A percentile compares a stretch with the other conserved stretches of the same genome.
Conservation (phyloP, 2,888 invertebrate genomes). For the Argyresthia goedartella region DNA sequence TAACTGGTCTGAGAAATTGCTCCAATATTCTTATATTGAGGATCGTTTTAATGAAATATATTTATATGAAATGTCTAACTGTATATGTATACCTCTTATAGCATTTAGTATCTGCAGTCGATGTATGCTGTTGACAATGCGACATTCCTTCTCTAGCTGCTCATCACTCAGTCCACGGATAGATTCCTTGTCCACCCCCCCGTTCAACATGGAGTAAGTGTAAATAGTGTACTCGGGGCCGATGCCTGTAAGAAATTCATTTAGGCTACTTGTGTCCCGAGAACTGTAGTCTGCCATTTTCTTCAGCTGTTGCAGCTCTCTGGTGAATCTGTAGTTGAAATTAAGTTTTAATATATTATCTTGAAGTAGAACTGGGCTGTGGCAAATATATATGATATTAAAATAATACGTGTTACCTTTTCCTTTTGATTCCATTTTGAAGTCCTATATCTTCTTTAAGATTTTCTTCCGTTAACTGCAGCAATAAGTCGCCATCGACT, state of each 20-base stretch:
- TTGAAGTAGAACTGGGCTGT: not conserved
- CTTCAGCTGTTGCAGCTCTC: constrained; percentile 93
- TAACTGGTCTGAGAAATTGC: too few species aligned
- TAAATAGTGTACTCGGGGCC: constrained; percentile 95
- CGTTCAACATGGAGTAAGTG: constrained; percentile 95
- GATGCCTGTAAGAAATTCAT: constrained; percentile 85
- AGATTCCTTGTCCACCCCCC: constrained; percentile 93
- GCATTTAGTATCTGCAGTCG: constrained; percentile 90
- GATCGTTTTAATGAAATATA: not conserved
- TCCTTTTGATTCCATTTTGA: constrained; percentile 91
- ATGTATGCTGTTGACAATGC: constrained; percentile 95
- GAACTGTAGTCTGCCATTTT: constrained; percentile 97
- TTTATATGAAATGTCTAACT: not conserved
- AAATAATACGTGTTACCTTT: constrained; percentile 68
- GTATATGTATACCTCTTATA: constrained; percentile 73
- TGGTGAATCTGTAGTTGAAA: constrained; percentile 77
- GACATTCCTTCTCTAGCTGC: constrained; percentile 90
- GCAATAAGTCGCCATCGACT: constrained; percentile 96
- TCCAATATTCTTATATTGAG: too few species aligned
- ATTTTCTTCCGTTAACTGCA: constrained; percentile 93
- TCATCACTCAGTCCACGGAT: constrained; percentile 91
- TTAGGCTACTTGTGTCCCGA: constrained; percentile 91
- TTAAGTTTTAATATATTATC: not conserved
- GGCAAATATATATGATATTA: constrained; percentile 1
- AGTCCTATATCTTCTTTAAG: constrained; percentile 93